phyloP scores from a whole-genome alignment of 1,140 invertebrate genomes.

The Drosophila pandora region DNA sequence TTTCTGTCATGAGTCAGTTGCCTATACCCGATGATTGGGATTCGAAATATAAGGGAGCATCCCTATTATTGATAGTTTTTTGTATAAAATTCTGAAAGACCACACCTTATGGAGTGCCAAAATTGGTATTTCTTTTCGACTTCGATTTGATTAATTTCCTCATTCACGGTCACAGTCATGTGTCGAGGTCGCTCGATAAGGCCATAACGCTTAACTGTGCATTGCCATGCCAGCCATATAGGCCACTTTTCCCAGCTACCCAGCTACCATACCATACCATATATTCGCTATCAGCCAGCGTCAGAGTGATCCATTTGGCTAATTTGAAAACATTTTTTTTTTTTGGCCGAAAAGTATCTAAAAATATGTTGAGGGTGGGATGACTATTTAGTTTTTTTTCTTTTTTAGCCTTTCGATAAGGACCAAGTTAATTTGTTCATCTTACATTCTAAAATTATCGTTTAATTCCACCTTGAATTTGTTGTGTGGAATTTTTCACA shows the following conservation, averaged over 20 bases:
- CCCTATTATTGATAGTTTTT: slow-evolving; percentile 1
- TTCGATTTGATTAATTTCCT: slow-evolving; percentile 60
- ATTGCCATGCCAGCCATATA: slow-evolving; percentile 38
- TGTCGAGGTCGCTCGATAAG: slow-evolving; percentile 64
- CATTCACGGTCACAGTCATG: slow-evolving; percentile 69
- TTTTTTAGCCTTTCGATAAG: slow-evolving; percentile 27
- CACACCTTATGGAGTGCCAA: slow-evolving; percentile 29
- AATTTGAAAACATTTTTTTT: not conserved
- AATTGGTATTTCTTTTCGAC: slow-evolving; percentile 29
- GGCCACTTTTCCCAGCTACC: slow-evolving; percentile 21
- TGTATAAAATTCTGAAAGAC: slow-evolving; percentile 12
- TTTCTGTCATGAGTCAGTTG: slow-evolving; percentile 73
- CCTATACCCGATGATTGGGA: slow-evolving; percentile 18
- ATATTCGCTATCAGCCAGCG: slow-evolving; percentile 25
- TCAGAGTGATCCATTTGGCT: slow-evolving; percentile 31
- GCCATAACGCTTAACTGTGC: slow-evolving; percentile 33
- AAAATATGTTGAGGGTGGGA: not conserved
- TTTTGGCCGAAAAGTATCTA: not conserved
- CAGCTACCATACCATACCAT: slow-evolving; percentile 38
- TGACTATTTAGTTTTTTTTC: slow-evolving; percentile 21
- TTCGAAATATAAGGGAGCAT: slow-evolving; percentile 28
- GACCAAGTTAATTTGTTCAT: slow-evolving; percentile 14
- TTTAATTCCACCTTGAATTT: slow-evolving; percentile 27
- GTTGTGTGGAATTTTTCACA: slow-evolving; percentile 36
- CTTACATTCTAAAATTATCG: not conserved